Evolutionary conservation across 2,888 invertebrate genomes (phyloP), one percentile per base, ranked within the genome.

Genomic region (Microplitis manilae): DNA sequence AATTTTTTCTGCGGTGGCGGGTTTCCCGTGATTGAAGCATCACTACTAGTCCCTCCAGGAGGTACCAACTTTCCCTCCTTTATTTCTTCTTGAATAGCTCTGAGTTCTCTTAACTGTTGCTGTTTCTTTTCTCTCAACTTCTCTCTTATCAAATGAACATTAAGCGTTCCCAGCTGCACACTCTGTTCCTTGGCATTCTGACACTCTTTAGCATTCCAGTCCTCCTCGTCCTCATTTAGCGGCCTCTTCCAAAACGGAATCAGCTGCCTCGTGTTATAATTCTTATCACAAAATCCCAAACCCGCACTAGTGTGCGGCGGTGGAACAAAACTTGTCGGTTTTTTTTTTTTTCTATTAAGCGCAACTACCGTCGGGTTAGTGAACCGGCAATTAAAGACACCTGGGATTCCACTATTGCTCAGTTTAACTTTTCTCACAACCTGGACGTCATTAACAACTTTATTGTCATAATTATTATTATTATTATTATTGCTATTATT

Each of bases 311-410:
- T 83, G 62, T 90, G 90, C 0, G 94, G 94, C 0, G 96, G 96
- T 0, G 96, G 96, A 4, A 96, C 94, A 88, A 96, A 96, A 0
- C 94, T 94, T 0, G 96, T 96, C n/a, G 96, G 96, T 89, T 96
- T 96, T 89, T 97, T 97, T 90, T 96, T 96, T 88, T 96, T 96
- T 38, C 96, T 92, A 79, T 94, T 94, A 20, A 93, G 93, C 92
- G 92, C 93, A 70, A 91, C 91, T 17, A 90, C 92, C 13, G 93
- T 92, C 0, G 96, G 95, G 87, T 96, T 96, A 2, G 94, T 92
- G 85, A 97, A 96, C 62, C 96, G 93, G 86, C 97, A 96, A 88
- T 96, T 97, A 89, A 97, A 97, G n/a, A 97, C 96, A 0, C 96
- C 96, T 0, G 96, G 95, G 84, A 94, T 94, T 0, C 92, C 92